Base-by-base conservation (phyloP, 2,113 vertebrate genomes). In the Delphinapterus leucas region DNA sequence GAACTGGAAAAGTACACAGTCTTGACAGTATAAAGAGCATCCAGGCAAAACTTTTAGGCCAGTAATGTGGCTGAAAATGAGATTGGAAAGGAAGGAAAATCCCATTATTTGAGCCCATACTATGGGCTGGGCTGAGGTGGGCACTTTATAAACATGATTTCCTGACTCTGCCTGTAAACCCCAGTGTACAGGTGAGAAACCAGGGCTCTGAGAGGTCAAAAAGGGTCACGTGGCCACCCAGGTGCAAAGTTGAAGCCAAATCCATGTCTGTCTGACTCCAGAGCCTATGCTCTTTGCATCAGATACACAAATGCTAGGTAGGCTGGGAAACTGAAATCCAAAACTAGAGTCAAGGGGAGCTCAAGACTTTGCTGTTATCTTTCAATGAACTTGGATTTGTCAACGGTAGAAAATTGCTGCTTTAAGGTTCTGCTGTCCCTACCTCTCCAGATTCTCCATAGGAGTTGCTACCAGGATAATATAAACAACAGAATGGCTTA, bases 221-320 rank as follows among this genome's bases (percentile, higher is more conserved):
- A 21, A 12, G 10, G n/a, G 4, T n/a, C 44, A 21, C 38, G 3
- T 4, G 17, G 7, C 55, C 88, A 38, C 28, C 5, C 13, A 3
- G 6, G 11, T 23, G 1, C 49, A n/a, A 61, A 47, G 12, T 38
- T 23, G 0, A 74, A 47, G 17, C 49, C 36, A 28, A 41, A n/a
- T 21, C 18, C 15, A 14, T 6, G 11, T 15, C 47, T 4, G 3
- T n/a, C 38, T 18, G 0, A 17, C 44, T 9, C 10, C n/a, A 8
- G 28, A 11, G 1, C 18, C 26, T 9, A 0, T 3, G 3, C 4
- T 5, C 38, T 55, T 71, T 15, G 18, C 38, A 4, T 25, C 33
- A 33, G 31, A 65, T 12, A 26, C 41, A 5, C 17, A 21, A 47
- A 49, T 4, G 23, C 61, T 36, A 9, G 23, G 0, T 9, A 47